Evolutionary conservation across 2,113 vertebrate species (phyloP), one percentile per base, ranked within the genome.

Genomic region (Gadus chalcogrammus): DNA sequence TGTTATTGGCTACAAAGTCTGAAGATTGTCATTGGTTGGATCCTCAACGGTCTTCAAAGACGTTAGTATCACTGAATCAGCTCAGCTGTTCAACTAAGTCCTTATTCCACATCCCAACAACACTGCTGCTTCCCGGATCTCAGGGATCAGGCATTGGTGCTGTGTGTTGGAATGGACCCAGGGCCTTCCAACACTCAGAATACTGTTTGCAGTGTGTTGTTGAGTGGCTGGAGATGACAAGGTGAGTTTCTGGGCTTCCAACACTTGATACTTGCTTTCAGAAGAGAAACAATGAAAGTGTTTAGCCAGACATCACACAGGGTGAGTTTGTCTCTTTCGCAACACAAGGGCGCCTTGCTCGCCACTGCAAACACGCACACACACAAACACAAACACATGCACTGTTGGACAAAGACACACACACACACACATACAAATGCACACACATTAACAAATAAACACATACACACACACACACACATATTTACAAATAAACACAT

Each of bases 241-340:
- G 58, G 68, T 79, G 81, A 83, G 78, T 86, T 82, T 84, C 67
- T 64, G 82, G 75, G 60, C 74, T 85, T 76, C 69, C 35, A 53
- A 86, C 88, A 92, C 74, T 84, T 78, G 87, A 92, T 91, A 89
- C 89, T 91, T 91, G 91, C 91, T 91, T 92, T 91, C 72, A 5
- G 80, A 81, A 82, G 82, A 82, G 90, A 92, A 91, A 92, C 92
- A 92, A 92, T 91, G 88, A 90, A 90, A 90, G 87, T 88, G 88
- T 92, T 93, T 91, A 88, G 85, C 92, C 84, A 90, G 87, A 91
- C 91, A 90, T 91, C 90, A 91, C 68, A 84, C 89, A 88, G 87
- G 85, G 87, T 86, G 24, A 88, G 82, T 88, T 90, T 90, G 85
- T 91, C 86, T 92, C 84, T 92, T 92, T 91, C 79, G 88, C 88